These are phyloP conservation scores for Dendrophyllia cribrosa DNA, from an alignment of 64 coral and sea anemone genomes.

Conservation along the genomic window DNA sequence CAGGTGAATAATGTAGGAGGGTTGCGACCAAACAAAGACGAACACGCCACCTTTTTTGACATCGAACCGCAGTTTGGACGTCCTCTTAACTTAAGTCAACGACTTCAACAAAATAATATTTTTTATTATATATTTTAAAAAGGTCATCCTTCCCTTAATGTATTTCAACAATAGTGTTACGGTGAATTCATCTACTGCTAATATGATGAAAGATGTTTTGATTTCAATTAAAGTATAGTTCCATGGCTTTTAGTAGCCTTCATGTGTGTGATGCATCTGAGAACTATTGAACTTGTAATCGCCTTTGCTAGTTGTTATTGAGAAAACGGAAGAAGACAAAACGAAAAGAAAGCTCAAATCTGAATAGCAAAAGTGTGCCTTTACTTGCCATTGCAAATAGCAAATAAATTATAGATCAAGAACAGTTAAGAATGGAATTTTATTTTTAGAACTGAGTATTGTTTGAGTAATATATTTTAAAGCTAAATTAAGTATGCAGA, in stretches of 20 bases:
- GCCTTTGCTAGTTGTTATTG: neutral
- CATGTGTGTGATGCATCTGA: conserved; percentile 29
- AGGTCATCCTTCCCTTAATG: conserved; percentile 74
- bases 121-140: conserved; percentile 23
- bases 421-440: too few relatives aligned
- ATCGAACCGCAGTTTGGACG: conserved; percentile 77
- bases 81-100: conserved; percentile 48
- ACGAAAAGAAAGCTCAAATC: neutral
- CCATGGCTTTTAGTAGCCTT: neutral
- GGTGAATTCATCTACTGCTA: conserved; percentile 33
- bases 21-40: conserved; percentile 62
- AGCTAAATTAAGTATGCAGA: too few relatives aligned
- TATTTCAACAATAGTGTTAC: conserved; percentile 67
- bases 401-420: too few relatives aligned
- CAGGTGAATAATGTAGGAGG: conserved; percentile 64
- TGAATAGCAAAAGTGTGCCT: neutral
- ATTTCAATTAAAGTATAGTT: neutral
- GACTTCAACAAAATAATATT: conserved; percentile 68
- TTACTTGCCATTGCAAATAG: neutral
- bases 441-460: too few relatives aligned
- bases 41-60: conserved; percentile 74
- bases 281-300: neutral
- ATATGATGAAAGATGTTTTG: conserved; percentile 20
- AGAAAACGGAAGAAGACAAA: neutral
- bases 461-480: too few relatives aligned